Evolutionary conservation across 2,113 vertebrate genomes (phyloP).

Genomic region (Apodemus sylvaticus): DNA sequence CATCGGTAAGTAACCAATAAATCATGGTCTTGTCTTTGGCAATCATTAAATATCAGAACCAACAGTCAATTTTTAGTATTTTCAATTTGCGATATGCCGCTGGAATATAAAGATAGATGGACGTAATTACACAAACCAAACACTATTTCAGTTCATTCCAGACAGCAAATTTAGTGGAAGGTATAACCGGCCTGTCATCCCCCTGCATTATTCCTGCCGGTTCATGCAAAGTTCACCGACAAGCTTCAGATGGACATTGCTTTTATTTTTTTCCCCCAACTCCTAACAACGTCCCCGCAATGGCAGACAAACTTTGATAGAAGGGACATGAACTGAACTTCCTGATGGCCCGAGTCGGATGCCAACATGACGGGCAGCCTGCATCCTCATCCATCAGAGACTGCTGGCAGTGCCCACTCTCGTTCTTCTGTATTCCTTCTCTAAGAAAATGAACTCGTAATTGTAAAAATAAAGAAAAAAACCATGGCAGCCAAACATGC

Average conservation of each 20-base stretch:
- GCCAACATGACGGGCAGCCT: conserved; percentile 27
- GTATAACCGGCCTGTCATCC: conserved; percentile 98
- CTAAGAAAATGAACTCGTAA: neutral
- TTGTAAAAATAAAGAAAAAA: conserved; percentile 39
- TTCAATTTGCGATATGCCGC: conserved; percentile 99
- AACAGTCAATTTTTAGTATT: conserved; percentile 99
- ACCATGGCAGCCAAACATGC: neutral
- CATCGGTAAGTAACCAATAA: conserved; percentile 99
- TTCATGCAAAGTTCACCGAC: conserved; percentile 99
- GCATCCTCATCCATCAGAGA: neutral
- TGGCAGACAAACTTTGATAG: conserved; percentile 85
- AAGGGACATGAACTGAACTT: conserved; percentile 57
- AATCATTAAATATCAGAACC: conserved; percentile 99
- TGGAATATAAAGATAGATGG: conserved; percentile 99
- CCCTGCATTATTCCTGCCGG: conserved; percentile 97
- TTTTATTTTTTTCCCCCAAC: conserved; percentile 77
- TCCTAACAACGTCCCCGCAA: conserved; percentile 80
- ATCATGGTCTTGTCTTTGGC: conserved; percentile 97
- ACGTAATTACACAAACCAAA: conserved; percentile 99
- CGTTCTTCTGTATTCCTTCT: neutral
- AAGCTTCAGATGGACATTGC: conserved; percentile 93
- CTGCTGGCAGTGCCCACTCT: neutral
- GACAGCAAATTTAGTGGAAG: conserved; percentile 99
- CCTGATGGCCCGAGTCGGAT: conserved; percentile 34
- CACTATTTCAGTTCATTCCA: conserved; percentile 99